Percentiles rank a stretch among this genome's conserved stretches.
Evolutionary conservation across 2,888 invertebrate species (phyloP).

Genomic region (Tigriopus californicus): DNA sequence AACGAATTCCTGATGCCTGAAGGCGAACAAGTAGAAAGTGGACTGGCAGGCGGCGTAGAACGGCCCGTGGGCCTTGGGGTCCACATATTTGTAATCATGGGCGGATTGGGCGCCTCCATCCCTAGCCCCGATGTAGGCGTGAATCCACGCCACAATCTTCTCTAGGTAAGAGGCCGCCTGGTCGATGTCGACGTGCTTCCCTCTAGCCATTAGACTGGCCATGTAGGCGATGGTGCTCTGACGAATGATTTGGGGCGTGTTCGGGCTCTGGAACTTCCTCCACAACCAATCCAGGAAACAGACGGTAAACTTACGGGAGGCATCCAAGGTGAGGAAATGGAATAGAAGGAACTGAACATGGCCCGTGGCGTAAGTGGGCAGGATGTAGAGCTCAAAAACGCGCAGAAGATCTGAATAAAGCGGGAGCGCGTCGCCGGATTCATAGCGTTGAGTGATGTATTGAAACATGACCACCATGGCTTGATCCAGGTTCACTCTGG

Average conservation of each 20-base stretch:
- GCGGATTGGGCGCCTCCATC: conserved; percentile 22
- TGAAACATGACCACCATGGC: conserved; percentile 1
- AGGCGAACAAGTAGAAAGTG: conserved; percentile 76
- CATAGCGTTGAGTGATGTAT: not conserved
- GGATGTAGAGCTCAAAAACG: conserved; percentile 56
- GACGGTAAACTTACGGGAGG: conserved; percentile 34
- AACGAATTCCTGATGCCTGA: conserved; percentile 51
- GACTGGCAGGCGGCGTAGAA: conserved; percentile 85
- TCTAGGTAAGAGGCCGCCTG: conserved; percentile 44
- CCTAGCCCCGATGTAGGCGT: conserved; percentile 37
- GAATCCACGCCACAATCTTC: conserved; percentile 62
- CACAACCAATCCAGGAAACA: conserved; percentile 50
- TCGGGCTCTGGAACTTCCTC: conserved; percentile 39
- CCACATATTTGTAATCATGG: conserved; percentile 34
- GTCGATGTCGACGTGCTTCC: conserved; percentile 40
- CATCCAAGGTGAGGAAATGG: conserved; percentile 47
- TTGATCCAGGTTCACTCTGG: not conserved
- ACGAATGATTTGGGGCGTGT: conserved; percentile 40
- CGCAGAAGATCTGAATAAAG: conserved; percentile 41
- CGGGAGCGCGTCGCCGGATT: not conserved
- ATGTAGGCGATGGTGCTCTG: conserved; percentile 53
- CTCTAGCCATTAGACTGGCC: conserved; percentile 50
- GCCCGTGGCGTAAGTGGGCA: conserved; percentile 62
- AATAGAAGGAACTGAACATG: conserved; percentile 60
- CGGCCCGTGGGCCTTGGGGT: conserved; percentile 53